Evolutionary conservation across 2,888 invertebrate genomes (phyloP).

Genomic region (Trichopria drosophilae): DNA sequence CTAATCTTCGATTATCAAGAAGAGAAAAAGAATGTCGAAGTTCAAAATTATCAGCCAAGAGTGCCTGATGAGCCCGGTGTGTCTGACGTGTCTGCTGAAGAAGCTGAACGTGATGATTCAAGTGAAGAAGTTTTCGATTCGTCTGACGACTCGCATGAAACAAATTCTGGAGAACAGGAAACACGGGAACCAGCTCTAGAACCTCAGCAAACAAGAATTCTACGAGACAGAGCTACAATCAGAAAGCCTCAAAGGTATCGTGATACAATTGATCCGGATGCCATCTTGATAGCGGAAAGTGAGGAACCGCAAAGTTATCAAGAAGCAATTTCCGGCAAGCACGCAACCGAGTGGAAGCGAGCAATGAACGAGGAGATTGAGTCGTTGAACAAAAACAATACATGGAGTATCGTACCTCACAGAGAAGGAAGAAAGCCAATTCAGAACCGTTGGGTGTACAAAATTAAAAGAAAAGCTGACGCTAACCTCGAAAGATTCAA

Average conservation of each 20-base stretch:
- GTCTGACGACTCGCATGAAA: slow-evolving; percentile 1
- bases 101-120: background rate
- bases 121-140: slow-evolving; percentile 1
- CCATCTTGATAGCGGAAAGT: background rate
- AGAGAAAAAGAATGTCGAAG: background rate
- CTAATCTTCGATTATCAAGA: background rate
- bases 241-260: background rate
- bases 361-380: slow-evolving; percentile 25
- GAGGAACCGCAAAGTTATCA: slow-evolving; percentile 8
- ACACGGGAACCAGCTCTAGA: slow-evolving; percentile 4
- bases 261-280: too few species aligned
- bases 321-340: slow-evolving; percentile 4
- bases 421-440: background rate
- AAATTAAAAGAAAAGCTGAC: slow-evolving; percentile 32
- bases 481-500: slow-evolving; percentile 38
- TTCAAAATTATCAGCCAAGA: background rate
- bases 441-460: slow-evolving; percentile 12
- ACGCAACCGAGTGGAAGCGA: background rate
- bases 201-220: too few species aligned
- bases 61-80: background rate
- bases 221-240: slow-evolving; percentile 10
- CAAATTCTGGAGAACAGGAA: slow-evolving; percentile 1
- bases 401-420: slow-evolving; percentile 14
- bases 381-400: slow-evolving; percentile 20
- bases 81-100: slow-evolving; percentile 1